phyloP scores from a whole-genome alignment of 2,113 vertebrate genomes.

The Centropristis striata region DNA sequence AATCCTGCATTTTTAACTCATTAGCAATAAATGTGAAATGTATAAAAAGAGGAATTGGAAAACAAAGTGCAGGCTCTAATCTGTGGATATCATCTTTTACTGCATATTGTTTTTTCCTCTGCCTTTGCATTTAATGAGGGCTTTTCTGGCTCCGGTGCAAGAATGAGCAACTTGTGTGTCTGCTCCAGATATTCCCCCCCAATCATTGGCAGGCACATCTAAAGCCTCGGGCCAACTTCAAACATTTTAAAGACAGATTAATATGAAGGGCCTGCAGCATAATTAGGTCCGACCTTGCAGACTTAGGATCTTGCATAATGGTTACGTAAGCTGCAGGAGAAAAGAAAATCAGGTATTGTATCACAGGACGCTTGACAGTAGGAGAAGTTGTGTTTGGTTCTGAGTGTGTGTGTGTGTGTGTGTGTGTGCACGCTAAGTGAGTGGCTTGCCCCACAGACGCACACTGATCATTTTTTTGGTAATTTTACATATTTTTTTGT shows the following conservation, averaged over 20 bases:
- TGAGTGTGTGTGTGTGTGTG: slow-evolving; percentile 5
- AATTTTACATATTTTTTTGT: too few species aligned
- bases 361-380: slow-evolving; percentile 18
- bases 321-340: slow-evolving; percentile 58
- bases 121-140: slow-evolving; percentile 65
- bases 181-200: slow-evolving; percentile 34
- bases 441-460: too few species aligned
- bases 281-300: slow-evolving; percentile 61
- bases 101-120: slow-evolving; percentile 16
- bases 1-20: neutral
- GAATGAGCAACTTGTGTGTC: slow-evolving; percentile 49
- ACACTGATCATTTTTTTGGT: too few species aligned
- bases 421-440: too few species aligned
- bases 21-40: neutral
- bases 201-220: slow-evolving; percentile 69
- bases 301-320: slow-evolving; percentile 59
- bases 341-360: slow-evolving; percentile 57
- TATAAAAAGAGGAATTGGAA: too few species aligned
- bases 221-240: slow-evolving; percentile 56
- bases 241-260: slow-evolving; percentile 72
- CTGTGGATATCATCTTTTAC: slow-evolving; percentile 18
- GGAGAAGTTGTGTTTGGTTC: slow-evolving; percentile 16
- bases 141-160: slow-evolving; percentile 43
- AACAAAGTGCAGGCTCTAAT: neutral
- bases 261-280: slow-evolving; percentile 57